Evolutionary conservation across 2,797 vertebrate genomes (phyloP).

Genomic region (Ataeniobius toweri): DNA sequence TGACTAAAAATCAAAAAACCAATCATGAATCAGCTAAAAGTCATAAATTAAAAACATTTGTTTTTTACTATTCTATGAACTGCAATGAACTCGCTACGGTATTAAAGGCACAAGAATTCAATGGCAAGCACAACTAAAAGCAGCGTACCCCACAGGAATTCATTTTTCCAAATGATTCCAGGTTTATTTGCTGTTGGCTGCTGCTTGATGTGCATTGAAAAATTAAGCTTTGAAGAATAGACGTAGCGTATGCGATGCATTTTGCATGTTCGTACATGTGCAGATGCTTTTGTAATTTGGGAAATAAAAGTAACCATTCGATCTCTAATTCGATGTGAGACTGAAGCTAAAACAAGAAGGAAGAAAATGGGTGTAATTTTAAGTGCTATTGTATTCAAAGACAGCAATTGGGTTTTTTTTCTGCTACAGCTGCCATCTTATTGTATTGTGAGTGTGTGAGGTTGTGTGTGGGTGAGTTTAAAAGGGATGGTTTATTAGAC

Average conservation of each 20-base stretch:
- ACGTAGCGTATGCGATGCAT: neutral
- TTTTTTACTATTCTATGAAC: too few relatives aligned
- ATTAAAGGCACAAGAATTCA: too few relatives aligned
- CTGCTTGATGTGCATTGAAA: neutral
- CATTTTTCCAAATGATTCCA: too few relatives aligned
- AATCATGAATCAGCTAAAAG: too few relatives aligned
- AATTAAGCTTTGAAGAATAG: too few relatives aligned
- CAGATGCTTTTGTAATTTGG: constrained; percentile 35
- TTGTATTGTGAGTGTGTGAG: constrained; percentile 50
- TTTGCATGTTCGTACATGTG: neutral
- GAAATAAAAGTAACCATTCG: constrained; percentile 24
- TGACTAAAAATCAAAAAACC: too few relatives aligned
- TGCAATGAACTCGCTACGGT: too few relatives aligned
- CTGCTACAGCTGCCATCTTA: constrained; percentile 77
- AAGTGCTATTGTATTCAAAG: constrained; percentile 71
- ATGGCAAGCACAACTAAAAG: too few relatives aligned
- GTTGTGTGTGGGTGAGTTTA: constrained; percentile 42
- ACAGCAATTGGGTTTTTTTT: constrained; percentile 52
- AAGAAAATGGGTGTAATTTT: constrained; percentile 61
- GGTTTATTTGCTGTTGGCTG: neutral
- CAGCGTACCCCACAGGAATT: too few relatives aligned
- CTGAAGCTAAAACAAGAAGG: constrained; percentile 46
- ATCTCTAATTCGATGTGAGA: constrained; percentile 16
- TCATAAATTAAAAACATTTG: too few relatives aligned
- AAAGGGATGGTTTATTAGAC: constrained; percentile 76